Evolutionary conservation across 37 sponge, comb jelly and placozoan species (phyloP).

Genomic region (Chondrilla cf. caribensis): DNA sequence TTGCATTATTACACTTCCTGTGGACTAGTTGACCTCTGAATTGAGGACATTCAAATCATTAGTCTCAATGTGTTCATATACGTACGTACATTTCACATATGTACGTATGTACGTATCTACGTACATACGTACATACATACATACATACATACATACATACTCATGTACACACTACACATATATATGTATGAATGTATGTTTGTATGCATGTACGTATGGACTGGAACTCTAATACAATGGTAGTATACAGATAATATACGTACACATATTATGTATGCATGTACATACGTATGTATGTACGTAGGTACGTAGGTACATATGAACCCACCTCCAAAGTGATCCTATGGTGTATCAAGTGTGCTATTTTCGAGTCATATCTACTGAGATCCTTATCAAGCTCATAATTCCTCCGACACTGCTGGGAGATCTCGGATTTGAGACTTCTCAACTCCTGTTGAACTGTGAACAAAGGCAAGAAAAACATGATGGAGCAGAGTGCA

Average conservation of each 20-base stretch:
- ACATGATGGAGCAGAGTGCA: background rate
- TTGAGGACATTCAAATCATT: no score
- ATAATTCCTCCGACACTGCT: constrained; percentile 72
- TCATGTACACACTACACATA: no score
- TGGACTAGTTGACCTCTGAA: no score
- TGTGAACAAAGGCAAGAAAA: background rate
- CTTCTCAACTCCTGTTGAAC: constrained; percentile 59
- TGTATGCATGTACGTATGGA: background rate
- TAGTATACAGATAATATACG: background rate
- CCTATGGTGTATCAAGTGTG: constrained; percentile 82
- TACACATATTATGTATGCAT: no score
- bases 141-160: background rate
- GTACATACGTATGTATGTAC: no score
- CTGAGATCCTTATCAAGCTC: constrained; percentile 72
- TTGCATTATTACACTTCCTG: no score
- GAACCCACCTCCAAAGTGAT: constrained; percentile 75
- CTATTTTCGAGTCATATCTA: constrained; percentile 83
- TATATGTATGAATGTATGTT: background rate
- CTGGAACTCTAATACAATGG: background rate
- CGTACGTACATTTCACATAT: no score
- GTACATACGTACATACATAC: no score
- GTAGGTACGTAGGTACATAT: background rate
- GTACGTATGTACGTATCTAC: no score
- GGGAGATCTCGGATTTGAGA: constrained; percentile 65
- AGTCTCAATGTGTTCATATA: no score